Evolutionary conservation across 2,113 vertebrate species (phyloP).

Genomic region (Callopanchax toddi): DNA sequence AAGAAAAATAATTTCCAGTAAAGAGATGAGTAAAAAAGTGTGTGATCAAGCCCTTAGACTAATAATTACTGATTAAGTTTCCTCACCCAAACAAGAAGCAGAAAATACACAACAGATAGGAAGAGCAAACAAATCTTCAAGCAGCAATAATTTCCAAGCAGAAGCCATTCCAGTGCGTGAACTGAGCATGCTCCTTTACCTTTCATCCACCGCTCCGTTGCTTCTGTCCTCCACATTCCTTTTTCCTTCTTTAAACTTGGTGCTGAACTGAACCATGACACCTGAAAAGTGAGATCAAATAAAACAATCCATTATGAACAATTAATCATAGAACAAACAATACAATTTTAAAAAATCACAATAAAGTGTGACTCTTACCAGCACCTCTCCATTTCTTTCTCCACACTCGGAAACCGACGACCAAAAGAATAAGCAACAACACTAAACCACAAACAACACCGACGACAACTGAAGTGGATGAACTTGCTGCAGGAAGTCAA

Average conservation of each 20-base stretch:
- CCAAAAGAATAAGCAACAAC: conserved; percentile 42
- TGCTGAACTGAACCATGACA: conserved; percentile 58
- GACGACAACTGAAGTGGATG: conserved; percentile 30
- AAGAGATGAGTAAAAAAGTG: too few species aligned
- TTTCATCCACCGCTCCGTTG: conserved; percentile 30
- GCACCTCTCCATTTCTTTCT: conserved; percentile 37
- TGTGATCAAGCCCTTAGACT: too few species aligned
- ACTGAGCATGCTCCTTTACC: conserved; percentile 23
- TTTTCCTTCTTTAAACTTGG: conserved; percentile 47
- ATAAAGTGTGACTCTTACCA: conserved; percentile 40
- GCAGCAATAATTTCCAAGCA: too few species aligned
- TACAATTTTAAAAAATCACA: not conserved
- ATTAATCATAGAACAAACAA: not conserved
- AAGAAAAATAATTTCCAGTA: too few species aligned
- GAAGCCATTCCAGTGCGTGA: not conserved
- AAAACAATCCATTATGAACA: not conserved
- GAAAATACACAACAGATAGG: too few species aligned
- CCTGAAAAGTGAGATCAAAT: conserved; percentile 41
- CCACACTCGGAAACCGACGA: conserved; percentile 54
- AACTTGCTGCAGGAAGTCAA: conserved; percentile 28
- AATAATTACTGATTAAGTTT: too few species aligned
- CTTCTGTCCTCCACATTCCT: conserved; percentile 41
- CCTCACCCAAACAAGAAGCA: too few species aligned
- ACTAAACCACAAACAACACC: conserved; percentile 40
- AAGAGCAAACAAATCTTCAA: too few species aligned